Evolutionary conservation across 2,888 invertebrate species (phyloP).

Genomic region (Stictocephala bisonia): DNA sequence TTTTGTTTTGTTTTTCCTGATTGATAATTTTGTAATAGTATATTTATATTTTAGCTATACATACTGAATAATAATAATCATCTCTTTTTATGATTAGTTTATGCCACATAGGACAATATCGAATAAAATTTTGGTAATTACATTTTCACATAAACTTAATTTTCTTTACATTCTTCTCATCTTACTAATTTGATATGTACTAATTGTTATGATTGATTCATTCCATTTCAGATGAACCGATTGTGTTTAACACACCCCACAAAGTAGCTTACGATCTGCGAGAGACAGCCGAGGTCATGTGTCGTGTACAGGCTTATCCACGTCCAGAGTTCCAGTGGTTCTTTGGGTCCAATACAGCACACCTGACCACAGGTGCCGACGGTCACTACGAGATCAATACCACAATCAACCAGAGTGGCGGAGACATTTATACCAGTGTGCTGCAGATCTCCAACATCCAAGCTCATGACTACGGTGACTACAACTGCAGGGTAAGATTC

Average conservation of each 20-base stretch:
- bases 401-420: conserved; percentile 74
- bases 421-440: conserved; percentile 87
- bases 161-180: no score
- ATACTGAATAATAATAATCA: no score
- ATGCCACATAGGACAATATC: no score
- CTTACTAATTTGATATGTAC: no score
- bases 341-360: conserved; percentile 78
- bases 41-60: no score
- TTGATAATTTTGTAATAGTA: no score
- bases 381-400: conserved; percentile 89
- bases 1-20: no score
- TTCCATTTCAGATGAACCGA: conserved; percentile 86
- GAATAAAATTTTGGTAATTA: no score
- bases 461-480: conserved; percentile 90
- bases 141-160: no score
- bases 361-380: conserved; percentile 81
- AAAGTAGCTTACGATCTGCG: conserved; percentile 89
- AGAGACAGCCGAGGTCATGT: conserved; percentile 87
- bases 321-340: conserved; percentile 95
- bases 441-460: conserved; percentile 77
- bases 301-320: conserved; percentile 91
- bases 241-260: conserved; percentile 84
- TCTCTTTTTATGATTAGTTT: no score
- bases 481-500: conserved; percentile 81
- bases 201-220: no score